Conservation (phyloP, 1,140 invertebrate genomes). For the Pogonomyrmex californicus region DNA sequence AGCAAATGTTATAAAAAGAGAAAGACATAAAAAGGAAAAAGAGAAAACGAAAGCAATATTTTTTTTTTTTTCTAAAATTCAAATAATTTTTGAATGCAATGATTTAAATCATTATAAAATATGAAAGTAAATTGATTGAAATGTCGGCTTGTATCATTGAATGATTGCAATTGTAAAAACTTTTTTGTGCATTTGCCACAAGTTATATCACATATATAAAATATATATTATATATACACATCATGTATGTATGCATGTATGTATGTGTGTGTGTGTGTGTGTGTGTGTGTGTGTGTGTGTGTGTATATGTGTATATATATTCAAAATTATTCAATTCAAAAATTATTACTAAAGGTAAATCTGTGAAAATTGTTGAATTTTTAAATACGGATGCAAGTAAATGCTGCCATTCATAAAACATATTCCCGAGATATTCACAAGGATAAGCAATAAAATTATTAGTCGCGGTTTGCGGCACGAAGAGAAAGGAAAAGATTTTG, state of each 20-base stretch:
- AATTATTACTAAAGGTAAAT: conserved; percentile 56
- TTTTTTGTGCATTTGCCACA: not conserved
- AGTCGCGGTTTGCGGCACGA: conserved; percentile 3
- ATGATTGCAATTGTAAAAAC: not conserved
- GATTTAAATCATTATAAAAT: not conserved
- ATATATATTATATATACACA: too few species aligned
- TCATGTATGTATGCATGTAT: too few species aligned
- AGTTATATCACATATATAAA: too few species aligned
- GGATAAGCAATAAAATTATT: conserved; percentile 60
- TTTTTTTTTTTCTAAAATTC: not conserved
- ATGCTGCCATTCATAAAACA: not conserved
- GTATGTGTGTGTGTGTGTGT: too few species aligned
- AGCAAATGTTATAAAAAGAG: not conserved
- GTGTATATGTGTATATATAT: too few species aligned
- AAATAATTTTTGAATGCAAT: not conserved
- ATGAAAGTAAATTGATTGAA: conserved; percentile 15
- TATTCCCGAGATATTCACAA: conserved; percentile 18
- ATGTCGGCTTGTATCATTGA: not conserved
- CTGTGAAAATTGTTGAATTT: not conserved
- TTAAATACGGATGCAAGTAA: not conserved
- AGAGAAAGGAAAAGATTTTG: conserved; percentile 15
- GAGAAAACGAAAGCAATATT: not conserved
- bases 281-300: too few species aligned
- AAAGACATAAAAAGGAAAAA: too few species aligned
- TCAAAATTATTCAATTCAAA: not conserved